Evolutionary conservation across 1,140 invertebrate genomes (phyloP).

Genomic region (Hypsibius dujardini): DNA sequence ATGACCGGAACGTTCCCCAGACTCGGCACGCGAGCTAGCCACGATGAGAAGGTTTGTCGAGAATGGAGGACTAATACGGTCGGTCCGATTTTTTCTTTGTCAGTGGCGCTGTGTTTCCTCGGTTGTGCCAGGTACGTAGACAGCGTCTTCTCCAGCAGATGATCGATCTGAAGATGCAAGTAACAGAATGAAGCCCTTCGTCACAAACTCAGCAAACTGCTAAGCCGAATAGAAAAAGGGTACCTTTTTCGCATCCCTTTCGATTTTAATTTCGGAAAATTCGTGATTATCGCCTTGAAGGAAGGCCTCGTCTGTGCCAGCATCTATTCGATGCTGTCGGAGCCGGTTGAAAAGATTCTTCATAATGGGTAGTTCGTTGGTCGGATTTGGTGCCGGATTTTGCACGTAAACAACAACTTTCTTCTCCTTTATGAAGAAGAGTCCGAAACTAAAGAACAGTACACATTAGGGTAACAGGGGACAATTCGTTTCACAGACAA

Average conservation of each 20-base stretch:
- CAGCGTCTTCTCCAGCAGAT: background rate
- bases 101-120: too few relatives aligned
- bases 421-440: slow-evolving; percentile 37
- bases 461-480: too few relatives aligned
- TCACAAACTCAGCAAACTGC: background rate
- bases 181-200: background rate
- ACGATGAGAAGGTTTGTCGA: background rate
- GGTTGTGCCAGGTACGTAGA: background rate
- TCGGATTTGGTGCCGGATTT: slow-evolving; percentile 46
- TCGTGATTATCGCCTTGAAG: background rate
- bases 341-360: background rate
- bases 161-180: slow-evolving; percentile 15
- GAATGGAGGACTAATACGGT: background rate
- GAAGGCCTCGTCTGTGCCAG: background rate
- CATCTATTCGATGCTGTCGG: background rate
- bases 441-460: background rate
- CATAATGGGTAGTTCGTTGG: background rate
- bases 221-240: background rate
- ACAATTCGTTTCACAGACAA: too few relatives aligned
- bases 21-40: background rate
- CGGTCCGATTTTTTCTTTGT: background rate
- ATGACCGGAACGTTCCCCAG: background rate
- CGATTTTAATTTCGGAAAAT: background rate
- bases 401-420: slow-evolving; percentile 62
- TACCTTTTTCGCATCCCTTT: background rate